Evolutionary conservation across 2,797 vertebrate genomes (phyloP), one percentile per base, ranked within the genome.

Genomic region (Selene dorsalis): DNA sequence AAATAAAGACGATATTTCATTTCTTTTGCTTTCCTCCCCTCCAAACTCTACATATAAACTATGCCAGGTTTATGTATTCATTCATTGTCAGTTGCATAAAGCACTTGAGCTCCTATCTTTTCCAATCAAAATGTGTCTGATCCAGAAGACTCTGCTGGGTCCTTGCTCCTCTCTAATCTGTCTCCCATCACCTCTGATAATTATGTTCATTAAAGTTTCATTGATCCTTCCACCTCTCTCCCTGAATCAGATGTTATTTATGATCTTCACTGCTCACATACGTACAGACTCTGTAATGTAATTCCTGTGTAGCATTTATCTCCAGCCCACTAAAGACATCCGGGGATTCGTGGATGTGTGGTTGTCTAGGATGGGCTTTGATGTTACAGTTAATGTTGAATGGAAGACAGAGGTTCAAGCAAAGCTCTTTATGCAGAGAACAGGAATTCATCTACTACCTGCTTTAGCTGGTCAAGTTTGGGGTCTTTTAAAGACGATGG

Each of bases 381-480:
- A 73, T 75, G 53, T 64, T 68, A 10, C 41, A n/a, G 28, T 76
- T 68, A 75, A 84, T 59, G 50, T 63, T 67, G 26, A 82, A 62
- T 8, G 47, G 20, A 66, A 50, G 43, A 69, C 56, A 77, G 35
- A 48, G 43, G 63, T 20, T 24, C 30, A 53, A 11, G 72, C 18
- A 80, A 35, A 66, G 10, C 11, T 66, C 3, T 48, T 28, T 43
- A 39, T 66, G 48, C 22, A 68, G 45, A 69, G 24, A 24, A 26
- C 7, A 26, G 10, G 39, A 61, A 77, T 56, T 12, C 0, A 71
- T 76, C 24, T 20, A 7, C 68, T 93, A 99, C 97, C 95, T 90
- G 88, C 63, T 96, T 96, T 45, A 99, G 70, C 56, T 95, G 94
- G 73, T 92, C 87, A 48, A 99, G 39, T 84, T 94, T 95, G 35